Conservation (phyloP, 2,113 vertebrate species). For the Gymnobelideus leadbeateri region DNA sequence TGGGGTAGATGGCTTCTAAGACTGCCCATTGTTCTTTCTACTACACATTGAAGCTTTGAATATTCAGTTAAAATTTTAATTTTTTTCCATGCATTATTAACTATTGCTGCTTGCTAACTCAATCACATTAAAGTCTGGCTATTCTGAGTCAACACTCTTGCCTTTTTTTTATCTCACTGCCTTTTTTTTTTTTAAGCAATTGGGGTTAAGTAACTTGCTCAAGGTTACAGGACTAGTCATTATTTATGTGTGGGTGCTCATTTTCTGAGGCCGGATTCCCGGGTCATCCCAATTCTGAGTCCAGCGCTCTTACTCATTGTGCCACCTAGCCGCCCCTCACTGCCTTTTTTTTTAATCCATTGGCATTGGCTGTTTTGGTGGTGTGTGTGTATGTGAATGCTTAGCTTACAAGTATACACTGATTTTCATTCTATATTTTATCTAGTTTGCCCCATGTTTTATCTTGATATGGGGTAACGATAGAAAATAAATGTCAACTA, state of each 20-base stretch:
- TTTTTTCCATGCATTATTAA: not conserved
- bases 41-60: not conserved
- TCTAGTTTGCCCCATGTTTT: not conserved
- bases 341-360: not conserved
- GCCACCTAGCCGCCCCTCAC: no score
- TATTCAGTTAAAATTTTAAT: not conserved
- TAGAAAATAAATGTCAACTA: not conserved
- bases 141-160: not conserved
- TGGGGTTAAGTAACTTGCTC: no score
- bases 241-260: no score
- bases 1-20: not conserved
- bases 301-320: no score
- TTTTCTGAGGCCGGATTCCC: no score
- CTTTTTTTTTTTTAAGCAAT: no score
- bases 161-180: not conserved
- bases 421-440: not conserved
- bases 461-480: not conserved
- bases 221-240: no score
- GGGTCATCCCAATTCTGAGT: no score
- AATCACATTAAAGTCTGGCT: not conserved
- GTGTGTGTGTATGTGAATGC: not conserved
- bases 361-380: not conserved
- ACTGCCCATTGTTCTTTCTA: not conserved
- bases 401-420: not conserved
- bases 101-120: conserved; percentile 18